phyloP scores from a whole-genome alignment of 2,113 vertebrate genomes.

The Hymenochirus boettgeri region DNA sequence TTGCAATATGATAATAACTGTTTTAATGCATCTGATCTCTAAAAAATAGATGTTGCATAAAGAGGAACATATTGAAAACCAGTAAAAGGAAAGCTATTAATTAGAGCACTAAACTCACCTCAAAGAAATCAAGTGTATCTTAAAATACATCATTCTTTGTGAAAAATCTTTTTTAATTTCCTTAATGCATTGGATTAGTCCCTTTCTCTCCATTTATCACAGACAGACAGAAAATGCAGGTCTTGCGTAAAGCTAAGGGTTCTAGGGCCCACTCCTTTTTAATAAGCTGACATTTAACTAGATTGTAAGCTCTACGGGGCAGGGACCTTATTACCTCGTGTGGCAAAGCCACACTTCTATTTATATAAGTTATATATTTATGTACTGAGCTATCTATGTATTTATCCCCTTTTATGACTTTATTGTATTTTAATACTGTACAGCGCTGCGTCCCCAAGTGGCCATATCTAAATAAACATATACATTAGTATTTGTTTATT shows the following conservation, averaged over 20 bases:
- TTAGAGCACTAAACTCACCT: not conserved
- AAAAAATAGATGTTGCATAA: too few species aligned
- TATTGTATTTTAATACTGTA: too few species aligned
- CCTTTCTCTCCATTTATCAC: conserved; percentile 21
- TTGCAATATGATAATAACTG: too few species aligned
- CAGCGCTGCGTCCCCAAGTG: too few species aligned
- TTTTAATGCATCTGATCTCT: too few species aligned
- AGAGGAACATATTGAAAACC: too few species aligned
- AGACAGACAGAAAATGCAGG: conserved; percentile 34
- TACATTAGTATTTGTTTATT: too few species aligned
- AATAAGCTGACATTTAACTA: conserved; percentile 30
- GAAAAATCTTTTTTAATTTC: conserved; percentile 26
- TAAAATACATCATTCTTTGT: not conserved
- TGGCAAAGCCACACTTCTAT: too few species aligned
- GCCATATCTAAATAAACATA: too few species aligned
- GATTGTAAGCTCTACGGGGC: too few species aligned
- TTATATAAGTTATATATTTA: conserved; percentile 35
- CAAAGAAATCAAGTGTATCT: conserved; percentile 5
- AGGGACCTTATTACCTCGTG: too few species aligned
- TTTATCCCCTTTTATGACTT: not conserved
- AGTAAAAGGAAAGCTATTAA: too few species aligned
- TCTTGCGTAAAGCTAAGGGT: conserved; percentile 26
- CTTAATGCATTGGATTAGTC: conserved; percentile 38
- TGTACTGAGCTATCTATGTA: not conserved
- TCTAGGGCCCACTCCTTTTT: conserved; percentile 15